These are phyloP conservation scores for Endotricha flammealis DNA, from an alignment of 2,888 invertebrate species.

Conservation along the genomic window DNA sequence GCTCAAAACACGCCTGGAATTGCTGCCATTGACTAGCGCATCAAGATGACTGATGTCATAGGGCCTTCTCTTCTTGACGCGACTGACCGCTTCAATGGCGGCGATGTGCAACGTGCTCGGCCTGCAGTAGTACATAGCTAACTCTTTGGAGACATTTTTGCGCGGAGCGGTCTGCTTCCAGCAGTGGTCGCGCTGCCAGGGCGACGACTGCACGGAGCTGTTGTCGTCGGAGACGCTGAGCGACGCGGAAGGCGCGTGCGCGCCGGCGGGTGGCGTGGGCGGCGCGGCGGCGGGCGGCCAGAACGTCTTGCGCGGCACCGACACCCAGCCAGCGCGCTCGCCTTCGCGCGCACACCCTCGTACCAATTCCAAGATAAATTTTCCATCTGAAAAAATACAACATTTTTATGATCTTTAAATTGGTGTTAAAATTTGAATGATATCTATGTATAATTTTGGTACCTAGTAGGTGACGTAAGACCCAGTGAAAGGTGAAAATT, in stretches of 20 bases:
- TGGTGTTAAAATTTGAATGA: too few species aligned
- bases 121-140: constrained; percentile 83
- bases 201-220: constrained; percentile 93
- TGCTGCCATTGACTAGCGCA: constrained; percentile 35
- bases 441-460: too few species aligned
- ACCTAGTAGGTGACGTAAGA: too few species aligned
- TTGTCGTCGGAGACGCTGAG: constrained; percentile 94
- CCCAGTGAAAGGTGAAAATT: too few species aligned
- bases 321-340: constrained; percentile 92
- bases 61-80: constrained; percentile 82
- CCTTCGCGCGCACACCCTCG: constrained; percentile 78
- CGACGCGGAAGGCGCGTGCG: constrained; percentile 84
- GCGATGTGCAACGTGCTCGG: constrained; percentile 69
- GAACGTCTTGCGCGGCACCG: constrained; percentile 92
- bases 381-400: constrained; percentile 83
- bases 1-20: constrained; percentile 31
- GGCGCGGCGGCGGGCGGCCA: constrained; percentile 88
- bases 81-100: constrained; percentile 58
- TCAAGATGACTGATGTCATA: constrained; percentile 64
- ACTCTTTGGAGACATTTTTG: constrained; percentile 84
- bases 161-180: constrained; percentile 91
- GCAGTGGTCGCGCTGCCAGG: constrained; percentile 93
- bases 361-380: constrained; percentile 91
- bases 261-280: constrained; percentile 63
- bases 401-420: background rate